Percentiles rank a stretch among this genome's conserved stretches.
phyloP scores from a whole-genome alignment of 2,797 vertebrate species.

The Acanthornis magna region DNA sequence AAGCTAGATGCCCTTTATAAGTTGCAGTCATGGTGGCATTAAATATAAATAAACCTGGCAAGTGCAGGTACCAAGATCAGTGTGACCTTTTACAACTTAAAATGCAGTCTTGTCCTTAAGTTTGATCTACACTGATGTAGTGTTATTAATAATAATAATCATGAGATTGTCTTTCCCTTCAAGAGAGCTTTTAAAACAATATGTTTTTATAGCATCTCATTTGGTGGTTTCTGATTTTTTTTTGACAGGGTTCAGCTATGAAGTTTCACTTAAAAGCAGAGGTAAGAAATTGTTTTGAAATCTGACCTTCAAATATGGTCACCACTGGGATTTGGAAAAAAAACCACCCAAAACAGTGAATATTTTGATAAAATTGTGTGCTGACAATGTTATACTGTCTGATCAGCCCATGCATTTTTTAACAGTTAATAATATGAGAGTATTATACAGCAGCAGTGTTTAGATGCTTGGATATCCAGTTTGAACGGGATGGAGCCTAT shows the following conservation, averaged over 20 bases:
- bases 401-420: neutral
- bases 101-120: neutral
- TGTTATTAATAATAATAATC: neutral
- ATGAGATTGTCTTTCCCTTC: neutral
- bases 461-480: neutral
- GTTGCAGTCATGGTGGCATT: neutral
- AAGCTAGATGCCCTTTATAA: neutral
- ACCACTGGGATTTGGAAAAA: neutral
- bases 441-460: neutral
- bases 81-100: conserved; percentile 4
- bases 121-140: neutral
- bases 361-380: neutral
- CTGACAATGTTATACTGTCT: neutral
- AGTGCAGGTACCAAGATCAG: neutral
- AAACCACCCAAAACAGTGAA: neutral
- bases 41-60: neutral
- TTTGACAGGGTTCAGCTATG: neutral
- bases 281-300: neutral
- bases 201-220: neutral
- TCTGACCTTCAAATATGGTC: neutral
- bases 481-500: neutral
- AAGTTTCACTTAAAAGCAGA: neutral
- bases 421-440: neutral
- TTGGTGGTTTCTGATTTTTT: neutral
- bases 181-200: neutral